These are phyloP conservation scores for Yasuhikotakia modesta DNA, from an alignment of 2,797 vertebrate genomes.

Conservation along the genomic window DNA sequence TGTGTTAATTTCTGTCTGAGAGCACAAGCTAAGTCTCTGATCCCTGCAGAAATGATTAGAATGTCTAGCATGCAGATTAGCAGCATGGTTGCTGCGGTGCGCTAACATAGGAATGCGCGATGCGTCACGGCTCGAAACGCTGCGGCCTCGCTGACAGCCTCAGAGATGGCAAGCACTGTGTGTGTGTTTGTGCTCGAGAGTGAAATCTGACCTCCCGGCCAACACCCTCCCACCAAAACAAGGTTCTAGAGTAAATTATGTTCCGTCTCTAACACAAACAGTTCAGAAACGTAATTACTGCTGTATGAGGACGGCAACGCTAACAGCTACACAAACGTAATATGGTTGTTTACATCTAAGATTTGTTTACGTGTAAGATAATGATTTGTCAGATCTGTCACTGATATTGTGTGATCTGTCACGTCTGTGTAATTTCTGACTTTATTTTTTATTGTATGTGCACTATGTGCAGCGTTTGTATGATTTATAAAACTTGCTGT, in stretches of 20 bases:
- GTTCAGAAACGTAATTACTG: background rate
- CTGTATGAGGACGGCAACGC: background rate
- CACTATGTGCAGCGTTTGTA: too few relatives aligned
- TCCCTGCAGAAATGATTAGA: conserved; percentile 62
- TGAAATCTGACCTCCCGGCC: conserved; percentile 5
- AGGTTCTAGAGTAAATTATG: too few relatives aligned
- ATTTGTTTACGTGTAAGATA: too few relatives aligned
- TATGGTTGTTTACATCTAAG: too few relatives aligned
- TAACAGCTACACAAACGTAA: background rate
- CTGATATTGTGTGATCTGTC: too few relatives aligned
- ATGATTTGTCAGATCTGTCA: too few relatives aligned
- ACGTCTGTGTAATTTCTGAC: too few relatives aligned
- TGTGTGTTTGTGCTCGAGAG: background rate
- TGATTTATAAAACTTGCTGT: too few relatives aligned
- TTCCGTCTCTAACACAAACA: background rate
- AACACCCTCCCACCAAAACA: background rate
- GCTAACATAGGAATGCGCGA: conserved; percentile 41
- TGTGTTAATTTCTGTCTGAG: conserved; percentile 12
- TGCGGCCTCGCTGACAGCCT: conserved; percentile 3
- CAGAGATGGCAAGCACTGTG: conserved; percentile 10
- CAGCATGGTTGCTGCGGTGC: conserved; percentile 40
- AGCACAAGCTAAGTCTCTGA: conserved; percentile 57
- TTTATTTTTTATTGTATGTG: too few relatives aligned
- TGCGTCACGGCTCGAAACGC: conserved; percentile 16
- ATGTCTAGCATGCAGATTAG: conserved; percentile 66